Base-by-base conservation (phyloP, 2,888 invertebrate genomes). In the Pomacea canaliculata region DNA sequence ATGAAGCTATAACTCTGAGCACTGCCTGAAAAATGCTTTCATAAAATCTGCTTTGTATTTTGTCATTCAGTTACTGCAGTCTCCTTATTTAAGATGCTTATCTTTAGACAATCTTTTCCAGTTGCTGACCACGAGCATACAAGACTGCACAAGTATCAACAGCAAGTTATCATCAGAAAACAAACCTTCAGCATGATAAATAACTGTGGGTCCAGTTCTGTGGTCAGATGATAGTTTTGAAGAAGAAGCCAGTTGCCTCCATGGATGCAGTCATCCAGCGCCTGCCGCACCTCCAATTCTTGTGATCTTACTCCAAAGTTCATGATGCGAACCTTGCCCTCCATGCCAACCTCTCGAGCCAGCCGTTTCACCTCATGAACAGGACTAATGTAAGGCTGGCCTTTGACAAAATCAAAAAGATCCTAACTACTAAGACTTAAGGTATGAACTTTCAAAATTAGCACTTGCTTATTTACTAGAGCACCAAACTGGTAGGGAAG, bases 241-340 rank as follows among this genome's bases (percentile, higher is more conserved):
- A 90, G 76, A 12, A 90, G 83, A 23, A 90, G 84, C 90, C 90
- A 90, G 81, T 88, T 84, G 23, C 89, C 89, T 71, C 83, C 81
- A 76, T 85, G 83, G 79, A 88, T 83, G 78, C 88, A 88, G 78
- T 89, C 89, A 59, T 83, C 83, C 67, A 90, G 77, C 8, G 87
- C 87, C 66, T 87, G 84, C 76, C 82, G 81, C 9, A 88, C 83
- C 77, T 88, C 88, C 18, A 80, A 37, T 74, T 86, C 83, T 78
- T 88, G 87, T 70, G 86, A 83, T 65, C 76, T 78, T n/a, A 87
- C 86, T 10, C 89, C 89, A 81, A 87, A 89, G 79, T 89, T 87
- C 75, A 89, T 83, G 62, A 89, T 83, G 68, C 84, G 84, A 46
- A 90, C 84, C 78, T 84, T 86, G 27, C 87, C 87, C 59, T 87